Evolutionary conservation across 2,113 vertebrate species (phyloP), one percentile per base, ranked within the genome.

Genomic region (Charadrius vociferus): DNA sequence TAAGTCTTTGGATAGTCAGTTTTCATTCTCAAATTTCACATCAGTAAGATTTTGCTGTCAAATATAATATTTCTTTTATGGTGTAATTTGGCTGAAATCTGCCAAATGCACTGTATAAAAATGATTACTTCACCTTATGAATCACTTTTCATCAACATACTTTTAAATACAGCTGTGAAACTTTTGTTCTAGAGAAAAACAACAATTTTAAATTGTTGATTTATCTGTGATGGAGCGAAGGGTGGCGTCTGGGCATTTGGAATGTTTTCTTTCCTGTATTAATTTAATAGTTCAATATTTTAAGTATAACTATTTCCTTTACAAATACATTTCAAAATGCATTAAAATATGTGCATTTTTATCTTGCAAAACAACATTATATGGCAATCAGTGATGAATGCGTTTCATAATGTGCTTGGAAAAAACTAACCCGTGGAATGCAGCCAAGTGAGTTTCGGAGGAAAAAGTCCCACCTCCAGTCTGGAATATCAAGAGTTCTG

Each of bases 61-160:
- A 94, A 90, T 93, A 90, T 10, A 94, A 91, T 97, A 97, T 88
- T 96, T 96, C 92, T 96, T 97, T 96, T 93, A 96, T 97, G 85
- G 81, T 86, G 96, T 90, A 91, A 97, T 95, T 94, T 85, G 45
- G 74, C 30, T 78, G 41, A 55, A 93, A 84, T 74, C 73, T 94
- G 92, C 95, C 95, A 95, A 94, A 49, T 49, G 53, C 52, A 82
- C 88, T 95, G 94, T 74, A 93, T 81, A 91, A 94, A 92, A 95
- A 88, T 78, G 45, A 91, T 93, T 97, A 96, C 96, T 96, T 96
- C 91, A 95, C 86, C 86, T 93, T 84, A 92, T 97, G 95, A 96
- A 94, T 97, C 95, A 96, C 86, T 96, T 94, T 92, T 95, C 94
- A 96, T 92, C 90, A 79, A 80, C 88, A 85, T 86, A 88, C 47